Conservation (phyloP, 2,888 invertebrate species). For the Gari tellinella region DNA sequence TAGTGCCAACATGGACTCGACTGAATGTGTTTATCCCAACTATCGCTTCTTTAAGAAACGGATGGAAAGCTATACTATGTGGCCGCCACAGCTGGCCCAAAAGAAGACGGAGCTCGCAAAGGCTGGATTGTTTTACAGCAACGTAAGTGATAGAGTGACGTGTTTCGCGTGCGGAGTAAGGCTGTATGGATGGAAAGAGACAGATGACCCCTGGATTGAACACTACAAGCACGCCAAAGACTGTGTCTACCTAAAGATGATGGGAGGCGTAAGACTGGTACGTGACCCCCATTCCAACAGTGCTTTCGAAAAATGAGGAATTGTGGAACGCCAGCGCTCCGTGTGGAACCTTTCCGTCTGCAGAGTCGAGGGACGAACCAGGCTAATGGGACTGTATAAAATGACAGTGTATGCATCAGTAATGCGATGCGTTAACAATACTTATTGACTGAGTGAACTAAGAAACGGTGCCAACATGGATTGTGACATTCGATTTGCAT, state of each 20-base stretch:
- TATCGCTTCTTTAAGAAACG: not conserved
- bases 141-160: conserved; percentile 1
- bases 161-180: conserved; percentile 10
- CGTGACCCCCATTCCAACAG: too few relatives aligned
- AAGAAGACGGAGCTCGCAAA: not conserved
- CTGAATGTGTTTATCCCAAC: not conserved
- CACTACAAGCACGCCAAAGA: conserved; percentile 5
- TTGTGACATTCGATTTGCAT: too few relatives aligned
- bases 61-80: not conserved
- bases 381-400: too few relatives aligned
- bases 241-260: conserved; percentile 11
- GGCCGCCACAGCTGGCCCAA: conserved; percentile 5
- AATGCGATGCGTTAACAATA: too few relatives aligned
- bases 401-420: too few relatives aligned
- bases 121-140: conserved; percentile 10
- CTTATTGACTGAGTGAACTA: too few relatives aligned
- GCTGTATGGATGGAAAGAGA: not conserved
- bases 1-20: not conserved
- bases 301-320: too few relatives aligned
- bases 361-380: too few relatives aligned
- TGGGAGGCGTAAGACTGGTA: conserved; percentile 1
- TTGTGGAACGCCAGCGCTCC: too few relatives aligned
- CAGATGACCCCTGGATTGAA: conserved; percentile 9
- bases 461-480: too few relatives aligned
- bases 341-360: too few relatives aligned